A percentile compares a stretch with the other conserved stretches of the same genome.
Conservation (phyloP, 37 sponge, comb jelly and placozoan genomes). For the Bolinopsis microptera region DNA sequence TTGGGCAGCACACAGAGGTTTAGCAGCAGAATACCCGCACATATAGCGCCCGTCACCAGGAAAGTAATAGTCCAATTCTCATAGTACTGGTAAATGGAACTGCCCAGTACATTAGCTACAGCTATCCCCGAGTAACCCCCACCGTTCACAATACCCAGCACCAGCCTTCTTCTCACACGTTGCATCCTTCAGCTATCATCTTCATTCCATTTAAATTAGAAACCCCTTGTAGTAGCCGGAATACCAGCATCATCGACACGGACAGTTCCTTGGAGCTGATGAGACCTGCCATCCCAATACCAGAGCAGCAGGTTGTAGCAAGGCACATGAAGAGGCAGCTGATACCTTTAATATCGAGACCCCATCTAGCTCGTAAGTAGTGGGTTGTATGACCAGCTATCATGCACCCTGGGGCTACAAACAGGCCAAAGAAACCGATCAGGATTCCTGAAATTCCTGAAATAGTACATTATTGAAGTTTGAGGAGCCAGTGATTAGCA, state of each 20-base stretch:
- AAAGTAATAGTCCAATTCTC: neutral
- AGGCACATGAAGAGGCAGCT: neutral
- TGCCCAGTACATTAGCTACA: neutral
- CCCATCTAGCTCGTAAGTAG: neutral
- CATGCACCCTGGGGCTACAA: neutral
- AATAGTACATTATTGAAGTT: neutral
- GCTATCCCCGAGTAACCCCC: neutral
- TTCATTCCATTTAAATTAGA: neutral
- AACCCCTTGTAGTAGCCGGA: neutral
- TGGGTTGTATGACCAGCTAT: neutral
- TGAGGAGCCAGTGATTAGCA: too few relatives aligned
- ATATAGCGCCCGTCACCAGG: neutral
- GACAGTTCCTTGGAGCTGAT: neutral
- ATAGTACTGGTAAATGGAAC: neutral
- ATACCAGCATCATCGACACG: neutral
- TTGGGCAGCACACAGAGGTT: neutral
- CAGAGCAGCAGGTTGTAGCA: too few relatives aligned
- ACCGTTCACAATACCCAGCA: neutral
- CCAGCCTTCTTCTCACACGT: neutral
- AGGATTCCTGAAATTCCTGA: neutral
- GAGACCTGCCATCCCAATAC: neutral
- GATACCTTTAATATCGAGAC: neutral
- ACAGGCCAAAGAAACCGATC: neutral
- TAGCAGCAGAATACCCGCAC: neutral
- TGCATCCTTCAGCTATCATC: neutral